Evolutionary conservation across 2,888 invertebrate species (phyloP), one percentile per base, ranked within the genome.

Genomic region (Ormyrus pomaceus): DNA sequence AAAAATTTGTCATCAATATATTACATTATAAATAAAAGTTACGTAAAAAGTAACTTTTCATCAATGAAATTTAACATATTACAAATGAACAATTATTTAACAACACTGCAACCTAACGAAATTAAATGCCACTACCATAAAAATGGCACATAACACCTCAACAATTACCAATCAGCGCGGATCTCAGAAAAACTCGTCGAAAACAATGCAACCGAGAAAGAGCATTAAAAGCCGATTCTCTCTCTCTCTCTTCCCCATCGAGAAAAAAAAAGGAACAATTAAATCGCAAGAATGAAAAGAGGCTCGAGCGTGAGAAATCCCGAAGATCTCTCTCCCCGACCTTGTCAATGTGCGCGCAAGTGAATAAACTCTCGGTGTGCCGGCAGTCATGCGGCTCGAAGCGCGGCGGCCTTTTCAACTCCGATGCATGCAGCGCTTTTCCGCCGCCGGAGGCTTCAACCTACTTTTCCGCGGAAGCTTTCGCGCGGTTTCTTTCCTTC

Each of bases 321-420:
- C 48, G 13, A 34, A 62, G 61, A 64, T 55, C 53, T 53, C 19
- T 34, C 55, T 55, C 34, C 58, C 11, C 70, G 65, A 58, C 56
- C 51, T 77, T 77, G 77, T 70, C 70, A 70, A 77, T 48, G 13
- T 9, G 45, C 11, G 13, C 9, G 13, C 19, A 34, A 58, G 65
- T 50, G 53, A 62, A 72, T 62, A 62, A 62, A 62, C 68, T 68
- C 53, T 58, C 56, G 58, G 4, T 48, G 56, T 5, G n/a, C 19
- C 50, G 10, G 10, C 34, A 55, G 55, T 55, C 45, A 56, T 53
- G 46, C 68, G 45, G 10, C n/a, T 34, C 34, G 34, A 34, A 34
- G 34, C 34, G 50, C 7, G 6, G 34, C 48, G 53, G 53, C 66
- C 68, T 68, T 55, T 68, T 68, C 69, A 48, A 69, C 69, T 69